Evolutionary conservation across 2,888 invertebrate species (phyloP).

Genomic region (Hypena proboscidalis): DNA sequence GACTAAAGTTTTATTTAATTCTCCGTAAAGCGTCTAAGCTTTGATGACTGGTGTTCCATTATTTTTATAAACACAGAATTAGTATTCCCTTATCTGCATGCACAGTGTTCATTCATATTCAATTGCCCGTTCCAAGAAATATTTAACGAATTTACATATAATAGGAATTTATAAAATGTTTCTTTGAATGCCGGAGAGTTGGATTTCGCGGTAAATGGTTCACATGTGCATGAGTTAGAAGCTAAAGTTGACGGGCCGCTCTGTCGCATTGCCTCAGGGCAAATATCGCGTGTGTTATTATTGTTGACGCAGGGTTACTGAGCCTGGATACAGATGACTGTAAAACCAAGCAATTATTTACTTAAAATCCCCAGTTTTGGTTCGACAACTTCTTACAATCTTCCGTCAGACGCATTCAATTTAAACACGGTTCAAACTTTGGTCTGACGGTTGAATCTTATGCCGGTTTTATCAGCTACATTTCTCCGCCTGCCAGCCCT

Average conservation of each 20-base stretch:
- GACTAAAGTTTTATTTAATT: neutral
- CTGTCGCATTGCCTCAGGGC: conserved; percentile 40
- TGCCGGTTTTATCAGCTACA: conserved; percentile 10
- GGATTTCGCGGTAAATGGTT: conserved; percentile 36
- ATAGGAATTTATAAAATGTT: conserved; percentile 30
- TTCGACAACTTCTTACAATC: too few relatives aligned
- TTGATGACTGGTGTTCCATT: neutral
- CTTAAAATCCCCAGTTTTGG: too few relatives aligned
- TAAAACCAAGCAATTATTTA: too few relatives aligned
- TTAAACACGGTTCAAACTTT: too few relatives aligned
- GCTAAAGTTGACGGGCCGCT: conserved; percentile 23
- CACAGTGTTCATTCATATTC: conserved; percentile 27
- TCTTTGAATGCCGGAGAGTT: conserved; percentile 24
- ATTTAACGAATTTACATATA: conserved; percentile 31
- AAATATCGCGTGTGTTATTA: conserved; percentile 70
- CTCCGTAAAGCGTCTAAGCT: neutral
- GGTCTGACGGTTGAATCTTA: too few relatives aligned
- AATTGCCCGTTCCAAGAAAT: conserved; percentile 29
- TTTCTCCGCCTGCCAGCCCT: conserved; percentile 29
- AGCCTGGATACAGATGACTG: too few relatives aligned
- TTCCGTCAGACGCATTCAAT: too few relatives aligned
- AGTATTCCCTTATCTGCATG: conserved; percentile 17
- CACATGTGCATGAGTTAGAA: conserved; percentile 36
- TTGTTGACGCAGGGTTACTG: conserved; percentile 51
- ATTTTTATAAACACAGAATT: conserved; percentile 13